Base-by-base conservation (phyloP, 2,113 vertebrate species). In the Mionectes macconnelli region DNA sequence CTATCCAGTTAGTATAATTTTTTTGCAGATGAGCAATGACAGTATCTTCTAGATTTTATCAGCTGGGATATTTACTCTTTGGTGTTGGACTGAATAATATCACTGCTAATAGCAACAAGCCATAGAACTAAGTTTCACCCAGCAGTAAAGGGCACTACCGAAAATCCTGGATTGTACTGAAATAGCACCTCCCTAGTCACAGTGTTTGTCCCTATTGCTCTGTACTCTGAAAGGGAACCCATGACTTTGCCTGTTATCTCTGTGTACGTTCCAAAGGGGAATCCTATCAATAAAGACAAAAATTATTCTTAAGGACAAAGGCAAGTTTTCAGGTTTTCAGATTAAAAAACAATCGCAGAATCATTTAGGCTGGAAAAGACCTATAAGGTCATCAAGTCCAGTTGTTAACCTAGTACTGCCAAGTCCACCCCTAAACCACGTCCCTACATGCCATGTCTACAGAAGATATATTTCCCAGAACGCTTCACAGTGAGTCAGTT, bases 371-470 rank as follows among this genome's bases (percentile, higher is more conserved):
- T 69, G 31, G 14, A 59, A 84, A 81, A 80, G 28, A 68, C 25
- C 27, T 17, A 47, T 47, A 66, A 85, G 44, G 49, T 50, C n/a
- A 59, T 15, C 4, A 44, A 73, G 27, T 23, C 22, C 31, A 73
- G 23, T 44, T 37, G 50, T 44, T 52, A 57, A 37, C 6, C 14
- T 37, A 50, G 27, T 31, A 33, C 31, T 33, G 25, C 18, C 31
- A 73, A 64, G 18, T 30, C 5, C 44, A 70, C 37, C 59, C 37
- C 31, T 28, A 59, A 50, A 24, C 8, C 59, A n/a, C 3, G 8
- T 24, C 20, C 27, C 10, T 49, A 53, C 59, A 59, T 1, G 1
- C 35, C 45, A 62, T 0, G 1, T 23, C 40, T 70, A 24, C n/a
- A 53, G 52, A 1, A 2, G 19, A 33, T 14, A 0, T 2, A 44